Percentiles rank a stretch among this genome's conserved stretches.
These are phyloP conservation scores for Arnoldichthys spilopterus DNA, from an alignment of 2,797 vertebrate genomes.

Conservation along the genomic window DNA sequence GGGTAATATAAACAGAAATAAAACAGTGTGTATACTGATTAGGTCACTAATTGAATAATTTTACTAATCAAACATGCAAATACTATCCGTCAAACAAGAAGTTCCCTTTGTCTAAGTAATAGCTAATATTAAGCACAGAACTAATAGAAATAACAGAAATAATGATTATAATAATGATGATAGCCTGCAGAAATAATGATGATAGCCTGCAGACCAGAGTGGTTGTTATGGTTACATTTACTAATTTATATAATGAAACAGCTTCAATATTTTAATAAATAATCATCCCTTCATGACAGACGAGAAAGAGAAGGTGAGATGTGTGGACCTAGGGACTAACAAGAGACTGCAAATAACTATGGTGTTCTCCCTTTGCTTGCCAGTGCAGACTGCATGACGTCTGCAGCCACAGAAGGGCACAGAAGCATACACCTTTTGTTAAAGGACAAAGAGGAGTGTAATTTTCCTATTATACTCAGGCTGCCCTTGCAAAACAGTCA, in stretches of 20 bases:
- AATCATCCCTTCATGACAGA: not conserved
- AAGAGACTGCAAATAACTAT: not conserved
- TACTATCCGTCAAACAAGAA: not conserved
- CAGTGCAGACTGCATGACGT: conserved; percentile 5
- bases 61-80: not conserved
- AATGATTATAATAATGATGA: too few species aligned
- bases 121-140: not conserved
- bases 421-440: conserved; percentile 48
- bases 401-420: conserved; percentile 48
- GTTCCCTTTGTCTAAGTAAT: not conserved
- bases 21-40: too few species aligned
- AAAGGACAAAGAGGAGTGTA: conserved; percentile 57
- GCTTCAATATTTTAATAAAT: not conserved
- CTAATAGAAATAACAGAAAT: not conserved
- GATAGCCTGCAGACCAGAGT: not conserved
- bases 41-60: not conserved
- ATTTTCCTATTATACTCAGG: conserved; percentile 65
- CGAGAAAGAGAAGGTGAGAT: not conserved
- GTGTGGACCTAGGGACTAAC: not conserved
- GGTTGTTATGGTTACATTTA: not conserved
- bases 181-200: too few species aligned
- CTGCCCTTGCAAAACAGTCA: conserved; percentile 66
- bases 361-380: not conserved
- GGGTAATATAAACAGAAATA: not conserved
- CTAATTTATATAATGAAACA: not conserved